phyloP scores from a whole-genome alignment of 2,888 invertebrate species.

The Rhamphomyia laevipes region DNA sequence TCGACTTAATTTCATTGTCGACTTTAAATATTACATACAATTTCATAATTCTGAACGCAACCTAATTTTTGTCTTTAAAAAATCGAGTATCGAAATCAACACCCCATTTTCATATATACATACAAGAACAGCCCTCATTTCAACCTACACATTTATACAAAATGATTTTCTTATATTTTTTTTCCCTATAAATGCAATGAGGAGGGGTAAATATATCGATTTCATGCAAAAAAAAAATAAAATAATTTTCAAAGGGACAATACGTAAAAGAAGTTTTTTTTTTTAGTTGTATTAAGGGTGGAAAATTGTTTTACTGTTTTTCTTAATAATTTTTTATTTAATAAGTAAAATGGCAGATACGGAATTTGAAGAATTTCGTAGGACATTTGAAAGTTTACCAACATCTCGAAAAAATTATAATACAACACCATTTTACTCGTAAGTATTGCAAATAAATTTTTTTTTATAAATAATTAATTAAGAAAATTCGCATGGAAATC shows the following conservation, averaged over 20 bases:
- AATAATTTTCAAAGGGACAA: not conserved
- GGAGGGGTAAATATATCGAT: not conserved
- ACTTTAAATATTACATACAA: no score
- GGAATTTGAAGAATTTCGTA: constrained; percentile 87
- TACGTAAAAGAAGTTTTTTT: not conserved
- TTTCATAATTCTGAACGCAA: no score
- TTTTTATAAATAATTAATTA: not conserved
- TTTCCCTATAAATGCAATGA: not conserved
- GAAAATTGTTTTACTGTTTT: not conserved
- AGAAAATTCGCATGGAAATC: constrained; percentile 1
- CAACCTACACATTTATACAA: not conserved
- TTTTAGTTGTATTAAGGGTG: not conserved
- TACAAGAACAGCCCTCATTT: not conserved
- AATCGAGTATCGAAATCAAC: no score
- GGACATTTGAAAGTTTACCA: constrained; percentile 70
- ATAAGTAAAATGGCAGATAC: constrained; percentile 65
- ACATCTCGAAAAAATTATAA: constrained; percentile 57
- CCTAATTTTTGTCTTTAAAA: no score
- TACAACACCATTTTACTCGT: constrained; percentile 74
- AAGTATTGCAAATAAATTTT: constrained; percentile 41
- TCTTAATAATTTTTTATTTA: not conserved
- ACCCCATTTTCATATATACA: not conserved
- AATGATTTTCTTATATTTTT: not conserved
- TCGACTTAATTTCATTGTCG: no score
- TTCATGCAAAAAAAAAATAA: not conserved